phyloP scores from a whole-genome alignment of 2,797 vertebrate species.

The Diglossa cyanea region DNA sequence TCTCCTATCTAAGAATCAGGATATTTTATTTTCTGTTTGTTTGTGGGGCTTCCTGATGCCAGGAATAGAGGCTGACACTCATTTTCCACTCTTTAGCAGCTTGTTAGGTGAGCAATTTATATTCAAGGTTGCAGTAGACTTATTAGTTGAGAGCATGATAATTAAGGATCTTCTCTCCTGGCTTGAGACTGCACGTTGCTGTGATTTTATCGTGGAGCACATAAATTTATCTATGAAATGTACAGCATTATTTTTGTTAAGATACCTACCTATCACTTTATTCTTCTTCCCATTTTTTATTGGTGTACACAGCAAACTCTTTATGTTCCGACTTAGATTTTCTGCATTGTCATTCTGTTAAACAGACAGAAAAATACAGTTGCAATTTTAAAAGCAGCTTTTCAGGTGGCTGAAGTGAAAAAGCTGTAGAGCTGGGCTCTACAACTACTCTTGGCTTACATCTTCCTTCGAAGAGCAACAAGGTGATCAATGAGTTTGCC shows the following conservation, averaged over 20 bases:
- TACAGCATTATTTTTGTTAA: neutral
- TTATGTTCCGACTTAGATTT: constrained; percentile 75
- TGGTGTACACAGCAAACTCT: constrained; percentile 93
- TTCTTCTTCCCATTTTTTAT: constrained; percentile 97
- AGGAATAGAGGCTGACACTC: neutral
- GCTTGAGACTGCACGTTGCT: neutral
- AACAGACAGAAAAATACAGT: constrained; percentile 49
- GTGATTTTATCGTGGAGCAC: neutral
- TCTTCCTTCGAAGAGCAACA: neutral
- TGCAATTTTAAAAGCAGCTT: neutral
- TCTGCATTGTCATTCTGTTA: constrained; percentile 86
- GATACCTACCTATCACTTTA: constrained; percentile 92
- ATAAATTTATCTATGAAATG: neutral
- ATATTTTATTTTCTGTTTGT: neutral
- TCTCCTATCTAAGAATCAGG: neutral
- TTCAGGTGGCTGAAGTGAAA: neutral
- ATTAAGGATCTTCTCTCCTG: neutral
- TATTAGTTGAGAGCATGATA: neutral
- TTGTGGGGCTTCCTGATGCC: neutral
- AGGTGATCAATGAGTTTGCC: neutral
- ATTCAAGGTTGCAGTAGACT: neutral
- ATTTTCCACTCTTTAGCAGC: neutral
- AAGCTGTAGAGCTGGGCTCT: neutral
- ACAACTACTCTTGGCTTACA: neutral
- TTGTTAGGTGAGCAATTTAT: neutral